Conservation (phyloP, 2,888 invertebrate genomes). For the Zygogramma bicolorata region DNA sequence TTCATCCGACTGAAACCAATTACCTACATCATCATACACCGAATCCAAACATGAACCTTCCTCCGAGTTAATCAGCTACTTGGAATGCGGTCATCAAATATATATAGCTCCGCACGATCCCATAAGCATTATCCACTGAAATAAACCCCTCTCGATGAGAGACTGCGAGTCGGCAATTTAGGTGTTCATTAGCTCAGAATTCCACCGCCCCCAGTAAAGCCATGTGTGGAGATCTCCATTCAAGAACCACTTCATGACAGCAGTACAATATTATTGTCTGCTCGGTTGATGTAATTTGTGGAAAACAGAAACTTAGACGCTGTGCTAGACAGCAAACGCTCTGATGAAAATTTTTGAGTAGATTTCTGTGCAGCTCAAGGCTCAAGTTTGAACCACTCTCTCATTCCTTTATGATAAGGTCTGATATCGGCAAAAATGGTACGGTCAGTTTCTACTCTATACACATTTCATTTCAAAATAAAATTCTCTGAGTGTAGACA, state of each 20-base stretch:
- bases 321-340: too few species aligned
- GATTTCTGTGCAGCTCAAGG: too few species aligned
- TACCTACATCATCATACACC: background rate
- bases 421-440: too few species aligned
- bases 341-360: too few species aligned
- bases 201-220: slow-evolving; percentile 17
- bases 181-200: slow-evolving; percentile 50
- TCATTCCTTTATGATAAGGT: too few species aligned
- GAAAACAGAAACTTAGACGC: background rate
- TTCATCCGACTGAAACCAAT: background rate
- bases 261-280: slow-evolving; percentile 28
- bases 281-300: too few species aligned
- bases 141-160: slow-evolving; percentile 24
- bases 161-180: slow-evolving; percentile 48
- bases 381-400: too few species aligned
- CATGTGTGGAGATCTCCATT: background rate
- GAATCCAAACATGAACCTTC: background rate
- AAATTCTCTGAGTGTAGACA: too few species aligned
- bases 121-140: slow-evolving; percentile 29
- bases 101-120: slow-evolving; percentile 22
- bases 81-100: slow-evolving; percentile 27
- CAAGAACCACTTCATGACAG: slow-evolving; percentile 42
- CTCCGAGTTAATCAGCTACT: background rate
- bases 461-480: too few species aligned
- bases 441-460: too few species aligned